These are phyloP conservation scores for Crax fasciolata DNA, from an alignment of 2,797 vertebrate species.

Conservation along the genomic window DNA sequence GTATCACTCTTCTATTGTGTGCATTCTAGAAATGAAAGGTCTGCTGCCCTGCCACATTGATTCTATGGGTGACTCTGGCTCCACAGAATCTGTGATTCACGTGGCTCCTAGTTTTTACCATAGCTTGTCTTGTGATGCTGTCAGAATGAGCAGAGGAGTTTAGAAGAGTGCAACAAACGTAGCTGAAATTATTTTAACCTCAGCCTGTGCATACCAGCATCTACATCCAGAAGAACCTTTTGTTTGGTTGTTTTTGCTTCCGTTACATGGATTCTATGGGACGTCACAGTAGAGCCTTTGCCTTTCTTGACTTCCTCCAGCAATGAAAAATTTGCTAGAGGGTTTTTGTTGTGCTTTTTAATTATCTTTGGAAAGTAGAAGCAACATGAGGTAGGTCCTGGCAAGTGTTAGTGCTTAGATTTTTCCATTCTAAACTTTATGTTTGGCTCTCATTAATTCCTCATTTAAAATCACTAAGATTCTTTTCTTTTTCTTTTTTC, in stretches of 20 bases:
- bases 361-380: background rate
- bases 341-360: background rate
- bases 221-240: background rate
- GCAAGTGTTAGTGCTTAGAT: background rate
- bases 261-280: background rate
- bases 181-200: background rate
- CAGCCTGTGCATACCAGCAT: background rate
- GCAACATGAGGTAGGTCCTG: background rate
- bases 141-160: background rate
- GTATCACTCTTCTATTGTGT: background rate
- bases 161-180: background rate
- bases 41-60: background rate
- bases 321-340: accelerated
- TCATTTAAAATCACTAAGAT: background rate
- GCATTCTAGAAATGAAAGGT: background rate
- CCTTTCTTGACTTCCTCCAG: background rate
- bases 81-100: background rate
- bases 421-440: background rate
- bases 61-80: background rate
- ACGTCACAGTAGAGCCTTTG: background rate
- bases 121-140: background rate
- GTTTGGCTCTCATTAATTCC: background rate
- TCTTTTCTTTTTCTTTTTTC: background rate
- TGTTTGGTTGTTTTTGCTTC: background rate
- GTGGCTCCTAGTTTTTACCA: background rate